Conservation (phyloP, 1,140 invertebrate species). For the Drosophila quadrilineata region DNA sequence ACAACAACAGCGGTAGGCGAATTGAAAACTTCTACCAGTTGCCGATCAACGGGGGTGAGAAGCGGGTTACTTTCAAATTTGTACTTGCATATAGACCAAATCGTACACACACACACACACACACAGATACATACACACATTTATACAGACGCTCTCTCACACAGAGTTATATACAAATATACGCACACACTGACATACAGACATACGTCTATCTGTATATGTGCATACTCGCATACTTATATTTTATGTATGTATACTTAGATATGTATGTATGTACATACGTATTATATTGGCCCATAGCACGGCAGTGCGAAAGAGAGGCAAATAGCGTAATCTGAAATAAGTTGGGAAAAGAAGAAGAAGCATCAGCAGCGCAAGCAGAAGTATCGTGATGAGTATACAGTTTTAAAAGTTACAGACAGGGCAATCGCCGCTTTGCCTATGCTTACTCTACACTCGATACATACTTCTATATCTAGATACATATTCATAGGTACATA, state of each 20-base stretch:
- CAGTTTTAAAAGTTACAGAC: conserved; percentile 71
- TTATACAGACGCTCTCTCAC: conserved; percentile 16
- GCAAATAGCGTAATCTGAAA: conserved; percentile 68
- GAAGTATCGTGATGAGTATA: conserved; percentile 75
- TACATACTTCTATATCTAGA: neutral
- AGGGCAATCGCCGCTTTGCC: conserved; percentile 37
- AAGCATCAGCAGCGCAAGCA: conserved; percentile 69
- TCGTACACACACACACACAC: conserved; percentile 33
- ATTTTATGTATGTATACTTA: conserved; percentile 35
- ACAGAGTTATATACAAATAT: conserved; percentile 2
- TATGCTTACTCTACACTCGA: conserved; percentile 27
- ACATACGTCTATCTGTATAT: conserved; percentile 27
- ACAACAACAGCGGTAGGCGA: conserved; percentile 21
- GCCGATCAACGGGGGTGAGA: conserved; percentile 66
- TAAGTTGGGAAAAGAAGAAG: conserved; percentile 72
- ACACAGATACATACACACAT: conserved; percentile 1
- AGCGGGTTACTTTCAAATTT: conserved; percentile 76
- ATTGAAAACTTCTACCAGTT: conserved; percentile 52
- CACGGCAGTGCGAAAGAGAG: conserved; percentile 59
- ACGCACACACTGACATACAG: conserved; percentile 2
- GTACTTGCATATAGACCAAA: conserved; percentile 77
- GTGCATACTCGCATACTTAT: conserved; percentile 42
- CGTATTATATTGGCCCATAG: conserved; percentile 42
- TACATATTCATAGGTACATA: conserved; percentile 3
- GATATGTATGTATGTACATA: conserved; percentile 16